Base-by-base conservation (phyloP, 2,113 vertebrate genomes). In the Melierax canorus region DNA sequence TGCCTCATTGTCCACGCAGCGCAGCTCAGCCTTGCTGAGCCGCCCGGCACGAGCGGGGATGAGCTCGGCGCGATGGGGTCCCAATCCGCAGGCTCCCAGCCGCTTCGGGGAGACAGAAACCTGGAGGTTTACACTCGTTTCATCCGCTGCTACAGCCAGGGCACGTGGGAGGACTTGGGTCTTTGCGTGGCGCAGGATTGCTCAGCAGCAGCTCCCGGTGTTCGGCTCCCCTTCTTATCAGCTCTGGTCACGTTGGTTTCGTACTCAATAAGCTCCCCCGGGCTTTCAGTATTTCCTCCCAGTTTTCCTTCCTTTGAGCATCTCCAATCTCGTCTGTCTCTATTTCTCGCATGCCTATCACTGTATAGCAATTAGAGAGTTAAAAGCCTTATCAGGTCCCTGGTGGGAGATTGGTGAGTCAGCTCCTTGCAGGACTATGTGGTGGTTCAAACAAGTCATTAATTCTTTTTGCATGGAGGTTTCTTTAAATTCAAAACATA, bases 41-140 rank as follows among this genome's bases (percentile, higher is more conserved):
- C 2, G 1, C 53, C 27, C 0, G 7, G 30, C 3, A 1, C 19
- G 5, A 24, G 38, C 1, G 3, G 38, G 46, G 46, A 26, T 59
- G 58, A 92, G 23, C 62, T 92, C 58, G 43, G 67, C 43, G 3
- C 0, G 1, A 60, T 0, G 12, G 19, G 26, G 9, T n/a, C 51
- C 32, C 10, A 9, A 32, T 1, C 11, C 11, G 16, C 29, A 23
- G 34, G 43, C 34, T 68, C 11, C 16, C 59, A 63, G 21, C 5
- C 1, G 1, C n/a, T 34, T 34, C 2, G 7, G 11, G n/a, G n/a
- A 67, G n/a, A 24, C 13, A 39, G 30, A 73, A 79, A 34, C 23
- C n/a, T 73, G 63, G 36, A 73, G 23, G 7, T 39, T 59, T 46
- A 14, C n/a, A 4, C 19, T 83, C 21, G 4, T 80, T 91, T 76